phyloP scores from a whole-genome alignment of 2,113 vertebrate genomes.

The Pituophis catenifer region DNA sequence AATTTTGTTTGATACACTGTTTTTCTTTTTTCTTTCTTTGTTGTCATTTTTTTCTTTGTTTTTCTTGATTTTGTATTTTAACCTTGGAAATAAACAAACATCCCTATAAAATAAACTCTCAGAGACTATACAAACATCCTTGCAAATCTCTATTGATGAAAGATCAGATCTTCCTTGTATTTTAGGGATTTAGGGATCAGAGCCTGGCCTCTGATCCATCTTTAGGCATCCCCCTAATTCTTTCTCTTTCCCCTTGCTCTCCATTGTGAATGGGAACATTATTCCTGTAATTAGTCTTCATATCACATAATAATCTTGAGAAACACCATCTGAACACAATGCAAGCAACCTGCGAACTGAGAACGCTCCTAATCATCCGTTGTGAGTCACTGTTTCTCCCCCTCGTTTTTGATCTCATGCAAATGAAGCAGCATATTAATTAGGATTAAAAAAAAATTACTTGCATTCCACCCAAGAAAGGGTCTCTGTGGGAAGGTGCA shows the following conservation, averaged over 20 bases:
- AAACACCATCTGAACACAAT: conserved; percentile 26
- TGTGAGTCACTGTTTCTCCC: background rate
- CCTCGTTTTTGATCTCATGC: background rate
- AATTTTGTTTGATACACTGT: background rate
- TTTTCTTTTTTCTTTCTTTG: background rate
- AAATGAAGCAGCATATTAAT: background rate
- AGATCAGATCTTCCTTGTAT: background rate
- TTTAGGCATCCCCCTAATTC: conserved; percentile 10
- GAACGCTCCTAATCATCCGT: background rate
- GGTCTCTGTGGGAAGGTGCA: background rate
- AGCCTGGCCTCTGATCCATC: background rate
- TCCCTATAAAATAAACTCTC: background rate
- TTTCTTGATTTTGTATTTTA: background rate
- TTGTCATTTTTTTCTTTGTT: background rate
- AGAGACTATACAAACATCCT: too few relatives aligned
- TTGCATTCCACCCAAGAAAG: background rate
- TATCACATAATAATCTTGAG: conserved; percentile 40
- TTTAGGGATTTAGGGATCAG: background rate
- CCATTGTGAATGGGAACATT: conserved; percentile 31
- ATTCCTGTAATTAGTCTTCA: conserved; percentile 36
- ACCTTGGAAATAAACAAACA: background rate
- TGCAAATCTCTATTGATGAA: background rate
- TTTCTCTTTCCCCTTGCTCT: background rate
- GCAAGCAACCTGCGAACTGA: background rate
- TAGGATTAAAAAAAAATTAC: background rate